Evolutionary conservation across 2,888 invertebrate species (phyloP), one percentile per base, ranked within the genome.

Genomic region (Athalia cordata): DNA sequence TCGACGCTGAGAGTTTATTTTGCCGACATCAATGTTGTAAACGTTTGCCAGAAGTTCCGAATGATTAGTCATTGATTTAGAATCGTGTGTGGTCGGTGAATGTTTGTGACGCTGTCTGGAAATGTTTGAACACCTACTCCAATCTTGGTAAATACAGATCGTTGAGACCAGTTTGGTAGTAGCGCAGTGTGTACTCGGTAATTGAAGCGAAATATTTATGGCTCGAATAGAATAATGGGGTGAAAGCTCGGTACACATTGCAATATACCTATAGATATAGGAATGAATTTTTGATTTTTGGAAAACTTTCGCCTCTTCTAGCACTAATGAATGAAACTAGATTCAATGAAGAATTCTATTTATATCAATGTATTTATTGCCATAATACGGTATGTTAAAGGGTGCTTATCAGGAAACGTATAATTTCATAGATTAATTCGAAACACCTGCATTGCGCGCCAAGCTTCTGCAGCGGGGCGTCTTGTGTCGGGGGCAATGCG

Each of bases 61-160:
- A 68, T 68, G 70, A 70, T 70, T 43, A 57, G 57, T 52, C 70
- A 70, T 70, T 70, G 70, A 55, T 70, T 70, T 7, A n/a, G 50
- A 67, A 9, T 50, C 15, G 67, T 67, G 67, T 67, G 67, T 50
- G 67, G 67, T 49, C 67, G 50, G 9, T 15, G 15, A 5, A 15
- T 64, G 67, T 67, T 67, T 67, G 67, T 67, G 49, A 67, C 29
- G 49, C 67, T 67, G 67, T 49, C 67, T 49, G 67, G 67, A 67
- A 67, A 52, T 15, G 64, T 47, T 64, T 64, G 67, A 8, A 50
- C 50, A 29, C 29, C 29, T 29, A 49, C 49, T 66, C 13, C 15
- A 15, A 50, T 66, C 66, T 66, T 49, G 66, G 66, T 50, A 15
- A 68, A 68, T 68, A 55, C 55, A 43, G 68, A 3, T 3, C 13